Percentiles rank a stretch among this genome's conserved stretches.
Evolutionary conservation across 2,797 vertebrate species (phyloP).

Genomic region (Poecilia gillii): DNA sequence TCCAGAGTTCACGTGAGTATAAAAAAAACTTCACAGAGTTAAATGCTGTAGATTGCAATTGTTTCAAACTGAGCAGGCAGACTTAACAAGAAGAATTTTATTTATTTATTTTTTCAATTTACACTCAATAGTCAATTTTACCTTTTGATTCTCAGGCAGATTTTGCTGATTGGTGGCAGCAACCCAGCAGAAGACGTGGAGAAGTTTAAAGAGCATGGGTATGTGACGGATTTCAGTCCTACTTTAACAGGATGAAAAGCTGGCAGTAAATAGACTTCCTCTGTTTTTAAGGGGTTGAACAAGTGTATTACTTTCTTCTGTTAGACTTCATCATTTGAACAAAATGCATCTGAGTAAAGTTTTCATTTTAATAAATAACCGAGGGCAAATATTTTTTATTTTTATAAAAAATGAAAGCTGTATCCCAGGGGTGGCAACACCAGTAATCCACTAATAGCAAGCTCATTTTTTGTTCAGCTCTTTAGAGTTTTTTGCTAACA

Average conservation of each 20-base stretch:
- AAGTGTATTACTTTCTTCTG: too few relatives aligned
- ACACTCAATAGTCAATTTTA: neutral
- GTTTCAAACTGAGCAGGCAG: neutral
- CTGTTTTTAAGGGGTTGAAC: neutral
- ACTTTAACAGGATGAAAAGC: neutral
- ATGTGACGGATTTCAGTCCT: conserved; percentile 20
- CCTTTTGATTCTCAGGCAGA: conserved; percentile 83
- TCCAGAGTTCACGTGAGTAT: conserved; percentile 88
- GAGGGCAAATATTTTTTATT: too few relatives aligned
- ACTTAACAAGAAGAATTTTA: neutral
- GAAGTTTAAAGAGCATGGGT: conserved; percentile 91
- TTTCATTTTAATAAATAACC: too few relatives aligned
- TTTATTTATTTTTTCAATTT: neutral
- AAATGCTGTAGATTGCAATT: neutral
- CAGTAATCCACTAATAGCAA: too few relatives aligned
- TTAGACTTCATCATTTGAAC: too few relatives aligned
- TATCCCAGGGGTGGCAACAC: too few relatives aligned
- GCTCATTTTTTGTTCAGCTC: too few relatives aligned
- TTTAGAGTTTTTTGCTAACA: too few relatives aligned
- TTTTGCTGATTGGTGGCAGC: conserved; percentile 92
- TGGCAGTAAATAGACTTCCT: neutral
- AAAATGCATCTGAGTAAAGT: too few relatives aligned
- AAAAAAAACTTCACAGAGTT: neutral
- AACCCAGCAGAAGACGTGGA: conserved; percentile 94
- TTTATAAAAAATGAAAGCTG: too few relatives aligned